These are phyloP conservation scores for Amazona vittata DNA, from an alignment of 2,113 vertebrate genomes.

Conservation along the genomic window DNA sequence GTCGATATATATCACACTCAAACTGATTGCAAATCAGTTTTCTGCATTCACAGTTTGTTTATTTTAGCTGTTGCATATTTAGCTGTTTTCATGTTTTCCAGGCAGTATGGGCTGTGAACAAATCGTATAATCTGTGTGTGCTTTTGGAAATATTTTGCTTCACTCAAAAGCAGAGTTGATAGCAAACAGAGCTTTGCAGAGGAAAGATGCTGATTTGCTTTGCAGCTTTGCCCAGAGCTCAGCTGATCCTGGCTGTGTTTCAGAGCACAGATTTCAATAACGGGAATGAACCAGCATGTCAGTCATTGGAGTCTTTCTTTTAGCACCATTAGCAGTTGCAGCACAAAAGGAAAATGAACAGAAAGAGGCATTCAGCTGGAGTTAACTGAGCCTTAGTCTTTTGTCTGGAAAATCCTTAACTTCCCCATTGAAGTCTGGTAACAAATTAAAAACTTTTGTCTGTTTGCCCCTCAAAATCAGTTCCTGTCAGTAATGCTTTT, in stretches of 20 bases:
- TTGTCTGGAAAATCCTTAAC: constrained; percentile 32
- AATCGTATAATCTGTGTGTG: neutral
- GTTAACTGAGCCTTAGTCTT: neutral
- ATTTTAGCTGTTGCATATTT: neutral
- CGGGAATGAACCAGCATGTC: fast-evolving
- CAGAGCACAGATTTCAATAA: neutral
- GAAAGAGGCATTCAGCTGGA: constrained; percentile 8
- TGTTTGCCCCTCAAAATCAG: neutral
- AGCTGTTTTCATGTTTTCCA: neutral
- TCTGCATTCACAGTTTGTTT: neutral
- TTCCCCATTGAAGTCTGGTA: neutral
- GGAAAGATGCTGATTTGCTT: neutral
- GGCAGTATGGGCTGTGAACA: neutral
- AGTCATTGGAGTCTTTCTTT: neutral
- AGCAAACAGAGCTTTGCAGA: neutral
- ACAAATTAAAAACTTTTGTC: constrained; percentile 30
- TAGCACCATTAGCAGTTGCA: neutral
- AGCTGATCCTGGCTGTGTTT: neutral
- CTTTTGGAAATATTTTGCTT: neutral
- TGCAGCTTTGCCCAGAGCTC: neutral
- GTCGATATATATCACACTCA: neutral
- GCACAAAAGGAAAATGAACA: constrained; percentile 22
- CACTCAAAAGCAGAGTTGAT: neutral
- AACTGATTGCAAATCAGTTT: neutral
- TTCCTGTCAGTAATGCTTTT: neutral